phyloP scores from a whole-genome alignment of 2,113 vertebrate genomes.

The Sminthopsis crassicaudata region DNA sequence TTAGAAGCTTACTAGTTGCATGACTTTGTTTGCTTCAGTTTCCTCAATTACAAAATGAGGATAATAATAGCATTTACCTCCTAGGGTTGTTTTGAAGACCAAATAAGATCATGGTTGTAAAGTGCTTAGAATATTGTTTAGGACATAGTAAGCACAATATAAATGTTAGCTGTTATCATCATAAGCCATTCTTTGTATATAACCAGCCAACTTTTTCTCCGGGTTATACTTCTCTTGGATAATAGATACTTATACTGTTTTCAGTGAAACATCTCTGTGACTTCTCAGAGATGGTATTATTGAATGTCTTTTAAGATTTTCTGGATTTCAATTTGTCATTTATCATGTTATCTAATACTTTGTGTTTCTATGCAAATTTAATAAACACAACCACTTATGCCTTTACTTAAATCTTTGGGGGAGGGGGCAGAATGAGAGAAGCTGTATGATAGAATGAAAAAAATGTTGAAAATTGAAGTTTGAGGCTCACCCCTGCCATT shows the following conservation, averaged over 20 bases:
- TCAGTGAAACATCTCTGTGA: not conserved
- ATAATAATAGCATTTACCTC: not conserved
- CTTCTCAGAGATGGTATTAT: not conserved
- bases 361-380: not conserved
- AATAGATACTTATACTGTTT: not conserved
- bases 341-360: not conserved
- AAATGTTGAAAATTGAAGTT: not conserved
- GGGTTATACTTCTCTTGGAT: not conserved
- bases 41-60: not conserved
- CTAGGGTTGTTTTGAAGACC: not conserved
- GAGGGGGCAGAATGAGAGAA: not conserved
- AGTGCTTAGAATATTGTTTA: not conserved
- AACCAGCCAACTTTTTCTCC: not conserved
- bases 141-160: not conserved
- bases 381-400: not conserved
- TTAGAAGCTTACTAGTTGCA: not conserved
- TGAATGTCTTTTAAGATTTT: not conserved
- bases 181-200: not conserved
- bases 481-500: not conserved
- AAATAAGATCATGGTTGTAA: not conserved
- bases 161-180: not conserved
- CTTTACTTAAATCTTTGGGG: not conserved
- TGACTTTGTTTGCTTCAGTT: not conserved
- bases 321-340: not conserved
- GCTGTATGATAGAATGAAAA: not conserved